phyloP scores from a whole-genome alignment of 2,888 invertebrate genomes.

The Dysmachus trigonus region DNA sequence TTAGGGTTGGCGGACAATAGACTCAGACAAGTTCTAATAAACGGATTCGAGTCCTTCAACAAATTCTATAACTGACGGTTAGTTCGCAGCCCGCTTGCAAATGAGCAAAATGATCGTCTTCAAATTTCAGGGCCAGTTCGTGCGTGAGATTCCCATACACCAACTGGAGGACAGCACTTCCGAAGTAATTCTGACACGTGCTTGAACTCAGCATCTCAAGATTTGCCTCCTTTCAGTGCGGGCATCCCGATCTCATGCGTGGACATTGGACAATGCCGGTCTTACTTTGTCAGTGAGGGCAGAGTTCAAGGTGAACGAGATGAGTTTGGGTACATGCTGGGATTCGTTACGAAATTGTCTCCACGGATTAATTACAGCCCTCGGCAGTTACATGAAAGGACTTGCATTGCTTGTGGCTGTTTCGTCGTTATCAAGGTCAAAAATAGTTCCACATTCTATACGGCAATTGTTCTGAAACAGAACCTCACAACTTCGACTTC shows the following conservation, averaged over 20 bases:
- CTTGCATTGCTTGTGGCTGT: neutral
- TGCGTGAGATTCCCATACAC: neutral
- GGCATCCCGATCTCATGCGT: neutral
- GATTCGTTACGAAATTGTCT: neutral
- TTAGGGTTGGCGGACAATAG: neutral
- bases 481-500: neutral
- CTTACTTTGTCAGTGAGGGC: neutral
- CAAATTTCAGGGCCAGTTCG: neutral
- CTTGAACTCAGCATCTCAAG: neutral
- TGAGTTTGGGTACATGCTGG: neutral
- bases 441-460: neutral
- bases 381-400: neutral
- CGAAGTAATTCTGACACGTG: neutral
- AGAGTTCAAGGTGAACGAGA: neutral
- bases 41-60: neutral
- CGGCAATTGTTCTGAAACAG: neutral
- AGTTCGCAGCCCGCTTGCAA: neutral
- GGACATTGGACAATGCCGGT: neutral
- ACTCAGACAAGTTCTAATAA: neutral
- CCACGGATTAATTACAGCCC: neutral
- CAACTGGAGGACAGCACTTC: neutral
- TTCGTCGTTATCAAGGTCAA: neutral
- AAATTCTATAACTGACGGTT: neutral
- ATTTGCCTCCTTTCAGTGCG: neutral
- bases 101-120: neutral